Evolutionary conservation across 2,797 vertebrate genomes (phyloP).

Genomic region (Enteromius anoplus): DNA sequence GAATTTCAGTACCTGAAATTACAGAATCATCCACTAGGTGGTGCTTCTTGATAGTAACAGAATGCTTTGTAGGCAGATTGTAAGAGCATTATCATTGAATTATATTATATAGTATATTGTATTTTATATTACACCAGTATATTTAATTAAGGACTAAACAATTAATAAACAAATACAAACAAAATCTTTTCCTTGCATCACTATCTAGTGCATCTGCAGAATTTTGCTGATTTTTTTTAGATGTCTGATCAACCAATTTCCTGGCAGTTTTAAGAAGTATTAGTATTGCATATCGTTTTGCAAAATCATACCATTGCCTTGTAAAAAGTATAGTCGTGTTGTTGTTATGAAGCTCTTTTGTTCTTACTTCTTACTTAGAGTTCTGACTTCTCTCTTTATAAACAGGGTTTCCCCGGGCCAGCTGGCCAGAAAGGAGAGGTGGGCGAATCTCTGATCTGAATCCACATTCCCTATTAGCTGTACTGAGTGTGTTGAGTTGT

Average conservation of each 20-base stretch:
- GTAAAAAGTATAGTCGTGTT: conserved; percentile 6
- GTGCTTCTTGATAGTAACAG: neutral
- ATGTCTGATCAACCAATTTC: neutral
- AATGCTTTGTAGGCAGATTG: neutral
- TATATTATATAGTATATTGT: too few relatives aligned
- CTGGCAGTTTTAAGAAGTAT: neutral
- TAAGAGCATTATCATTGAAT: neutral
- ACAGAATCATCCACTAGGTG: neutral
- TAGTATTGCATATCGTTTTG: neutral
- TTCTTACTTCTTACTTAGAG: neutral
- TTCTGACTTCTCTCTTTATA: conserved; percentile 54
- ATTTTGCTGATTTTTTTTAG: neutral
- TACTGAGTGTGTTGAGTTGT: conserved; percentile 59
- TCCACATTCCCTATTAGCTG: neutral
- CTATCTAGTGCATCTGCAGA: neutral
- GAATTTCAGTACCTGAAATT: neutral
- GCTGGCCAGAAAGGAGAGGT: conserved; percentile 89
- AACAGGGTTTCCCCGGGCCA: conserved; percentile 83
- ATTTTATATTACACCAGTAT: neutral
- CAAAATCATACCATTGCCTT: conserved; percentile 1
- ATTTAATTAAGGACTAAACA: neutral
- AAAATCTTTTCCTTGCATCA: neutral
- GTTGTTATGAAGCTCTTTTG: conserved; percentile 35
- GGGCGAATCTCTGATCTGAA: conserved; percentile 61
- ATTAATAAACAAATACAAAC: neutral